Evolutionary conservation across 2,888 invertebrate genomes (phyloP), one percentile per base, ranked within the genome.

Genomic region (Thymelicus acteon): DNA sequence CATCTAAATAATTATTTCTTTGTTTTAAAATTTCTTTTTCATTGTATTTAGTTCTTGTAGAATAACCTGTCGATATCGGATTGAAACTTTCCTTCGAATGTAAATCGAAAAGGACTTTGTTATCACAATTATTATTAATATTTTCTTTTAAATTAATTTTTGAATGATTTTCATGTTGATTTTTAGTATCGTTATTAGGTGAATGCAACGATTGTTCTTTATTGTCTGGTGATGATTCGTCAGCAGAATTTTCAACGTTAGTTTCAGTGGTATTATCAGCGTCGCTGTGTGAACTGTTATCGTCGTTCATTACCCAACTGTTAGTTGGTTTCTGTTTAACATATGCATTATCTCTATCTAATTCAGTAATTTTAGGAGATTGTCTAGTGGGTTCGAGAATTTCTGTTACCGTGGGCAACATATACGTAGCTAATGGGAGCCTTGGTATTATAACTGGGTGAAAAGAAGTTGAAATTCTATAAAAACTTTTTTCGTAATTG

Each of bases 391-490:
- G 79, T 76, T 92, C 93, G 10, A 86, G 80, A 69, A 89, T 75
- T 80, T 93, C 93, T 7, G 89, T 85, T 0, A 93, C 85, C 6
- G 91, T 91, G 2, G 93, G 89, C 57, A 93, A 78, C 54, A 84
- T 85, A 19, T 86, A 84, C 0, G 81, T 82, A 1, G 81, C 82
- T 67, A 84, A 73, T 2, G 85, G 81, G 60, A 92, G 77, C 75
- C 85, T 82, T 0, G 92, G 90, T 72, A 91, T 82, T 52, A 60
- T 54, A 79, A 65, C 84, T 4, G 81, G 73, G 13, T 89, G 87
- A 15, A 87, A 82, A 1, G 91, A 91, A 2, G 90, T 87, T 1
- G 88, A 77, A 63, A 84, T 75, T 80, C 87, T 80, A 65, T 54
- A 70, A 6, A 65, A 65, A 13, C 60, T 67, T 10, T 44, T 39